Percentiles rank a stretch among this genome's conserved stretches.
phyloP scores from a whole-genome alignment of 2,113 vertebrate species.

The Colius striatus region DNA sequence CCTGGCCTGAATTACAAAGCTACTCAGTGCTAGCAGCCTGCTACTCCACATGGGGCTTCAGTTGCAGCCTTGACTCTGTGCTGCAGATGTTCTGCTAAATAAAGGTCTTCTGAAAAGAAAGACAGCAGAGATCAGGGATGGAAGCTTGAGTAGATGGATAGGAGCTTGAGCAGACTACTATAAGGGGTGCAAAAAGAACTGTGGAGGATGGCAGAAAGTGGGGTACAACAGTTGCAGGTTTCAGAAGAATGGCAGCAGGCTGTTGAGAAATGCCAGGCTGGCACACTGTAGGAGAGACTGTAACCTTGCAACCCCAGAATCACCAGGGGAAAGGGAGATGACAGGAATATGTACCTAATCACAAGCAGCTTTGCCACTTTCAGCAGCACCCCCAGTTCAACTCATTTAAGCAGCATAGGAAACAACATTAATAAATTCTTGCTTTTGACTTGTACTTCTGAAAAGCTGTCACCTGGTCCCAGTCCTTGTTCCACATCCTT shows the following conservation, averaged over 20 bases:
- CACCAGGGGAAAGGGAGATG: background rate
- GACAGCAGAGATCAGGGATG: background rate
- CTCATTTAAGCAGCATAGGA: background rate
- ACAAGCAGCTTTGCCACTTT: background rate
- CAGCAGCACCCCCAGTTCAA: background rate
- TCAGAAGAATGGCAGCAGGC: background rate
- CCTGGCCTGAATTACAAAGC: background rate
- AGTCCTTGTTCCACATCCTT: background rate
- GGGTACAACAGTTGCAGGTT: background rate
- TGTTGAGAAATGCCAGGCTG: background rate
- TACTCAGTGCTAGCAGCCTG: background rate
- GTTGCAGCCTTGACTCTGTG: accelerated
- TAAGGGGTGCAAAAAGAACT: background rate
- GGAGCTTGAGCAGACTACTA: background rate
- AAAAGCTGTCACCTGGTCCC: background rate
- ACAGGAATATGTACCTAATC: background rate
- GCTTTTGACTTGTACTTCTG: background rate
- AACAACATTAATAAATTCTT: background rate
- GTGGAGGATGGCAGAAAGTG: background rate
- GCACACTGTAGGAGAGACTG: background rate
- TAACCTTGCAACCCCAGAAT: background rate
- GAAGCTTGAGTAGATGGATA: background rate
- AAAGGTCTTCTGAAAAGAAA: background rate
- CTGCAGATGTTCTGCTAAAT: background rate
- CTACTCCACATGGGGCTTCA: background rate